Evolutionary conservation across 2,797 vertebrate species (phyloP).

Genomic region (Helicolenus hilgendorfi): DNA sequence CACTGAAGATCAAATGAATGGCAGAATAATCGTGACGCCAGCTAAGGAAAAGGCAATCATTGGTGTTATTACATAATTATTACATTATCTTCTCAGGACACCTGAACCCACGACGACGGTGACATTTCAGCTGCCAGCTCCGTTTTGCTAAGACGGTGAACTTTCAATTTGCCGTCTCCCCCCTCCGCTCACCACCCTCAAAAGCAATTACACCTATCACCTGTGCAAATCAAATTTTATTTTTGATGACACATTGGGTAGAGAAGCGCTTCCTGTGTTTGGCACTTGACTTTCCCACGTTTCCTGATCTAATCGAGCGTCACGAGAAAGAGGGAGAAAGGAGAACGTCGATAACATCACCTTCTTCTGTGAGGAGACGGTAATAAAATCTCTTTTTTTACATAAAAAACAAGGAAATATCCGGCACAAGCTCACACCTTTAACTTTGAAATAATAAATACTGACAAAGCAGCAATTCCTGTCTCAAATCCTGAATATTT

Average conservation of each 20-base stretch:
- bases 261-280: conserved; percentile 65
- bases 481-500: neutral
- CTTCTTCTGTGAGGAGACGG: conserved; percentile 7
- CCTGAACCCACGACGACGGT: conserved; percentile 6
- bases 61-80: conserved; percentile 32
- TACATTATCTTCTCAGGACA: conserved; percentile 37
- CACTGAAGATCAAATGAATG: neutral
- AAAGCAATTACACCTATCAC: conserved; percentile 83
- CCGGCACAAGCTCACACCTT: neutral
- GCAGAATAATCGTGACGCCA: neutral
- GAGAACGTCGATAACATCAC: conserved; percentile 52
- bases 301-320: conserved; percentile 72
- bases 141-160: conserved; percentile 38
- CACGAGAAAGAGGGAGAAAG: conserved; percentile 28
- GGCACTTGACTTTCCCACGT: conserved; percentile 69
- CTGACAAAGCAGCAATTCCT: neutral
- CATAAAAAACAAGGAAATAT: conserved; percentile 5
- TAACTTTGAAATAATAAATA: conserved; percentile 5
- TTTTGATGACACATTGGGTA: conserved; percentile 71
- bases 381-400: conserved; percentile 32
- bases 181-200: neutral
- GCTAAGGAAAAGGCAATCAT: neutral
- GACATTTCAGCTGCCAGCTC: conserved; percentile 53
- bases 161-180: conserved; percentile 56
- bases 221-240: conserved; percentile 66